Percentiles rank a stretch among this genome's conserved stretches.
phyloP scores from a whole-genome alignment of 1,140 invertebrate genomes.

The Dendroctonus valens region DNA sequence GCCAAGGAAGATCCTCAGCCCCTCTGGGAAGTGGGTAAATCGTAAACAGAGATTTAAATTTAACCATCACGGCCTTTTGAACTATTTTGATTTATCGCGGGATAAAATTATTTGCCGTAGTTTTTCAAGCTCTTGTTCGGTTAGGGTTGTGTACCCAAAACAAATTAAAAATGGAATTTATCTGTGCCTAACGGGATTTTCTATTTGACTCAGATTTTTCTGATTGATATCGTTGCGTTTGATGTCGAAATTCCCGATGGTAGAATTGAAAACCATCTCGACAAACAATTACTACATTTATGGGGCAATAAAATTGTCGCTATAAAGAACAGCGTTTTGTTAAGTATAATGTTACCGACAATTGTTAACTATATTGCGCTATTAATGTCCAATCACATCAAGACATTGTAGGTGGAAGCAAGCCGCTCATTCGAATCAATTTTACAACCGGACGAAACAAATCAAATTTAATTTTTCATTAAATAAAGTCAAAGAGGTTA shows the following conservation, averaged over 20 bases:
- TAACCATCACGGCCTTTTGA: conserved; percentile 41
- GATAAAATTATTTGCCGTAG: conserved; percentile 27
- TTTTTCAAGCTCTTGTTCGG: conserved; percentile 17
- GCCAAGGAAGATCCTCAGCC: conserved; percentile 24
- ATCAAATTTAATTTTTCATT: no score
- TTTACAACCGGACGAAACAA: background rate
- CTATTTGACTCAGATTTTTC: background rate
- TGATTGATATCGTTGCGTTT: background rate
- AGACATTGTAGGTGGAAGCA: no score
- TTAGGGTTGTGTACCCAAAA: conserved; percentile 17
- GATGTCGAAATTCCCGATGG: no score
- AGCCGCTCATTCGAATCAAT: no score
- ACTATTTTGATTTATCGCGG: conserved; percentile 44
- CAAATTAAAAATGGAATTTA: conserved; percentile 19
- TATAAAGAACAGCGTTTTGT: no score
- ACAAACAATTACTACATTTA: no score
- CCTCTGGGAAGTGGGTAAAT: conserved; percentile 40
- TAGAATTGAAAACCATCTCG: no score
- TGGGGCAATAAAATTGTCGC: no score
- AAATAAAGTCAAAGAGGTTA: no score
- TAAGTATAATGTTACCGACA: no score
- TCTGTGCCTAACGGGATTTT: conserved; percentile 6
- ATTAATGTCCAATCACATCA: no score
- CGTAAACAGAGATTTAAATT: conserved; percentile 43
- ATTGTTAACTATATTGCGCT: no score